A percentile compares a stretch with the other conserved stretches of the same genome.
Evolutionary conservation across 2,888 invertebrate species (phyloP).

Genomic region (Melikaiella ostensackeni): DNA sequence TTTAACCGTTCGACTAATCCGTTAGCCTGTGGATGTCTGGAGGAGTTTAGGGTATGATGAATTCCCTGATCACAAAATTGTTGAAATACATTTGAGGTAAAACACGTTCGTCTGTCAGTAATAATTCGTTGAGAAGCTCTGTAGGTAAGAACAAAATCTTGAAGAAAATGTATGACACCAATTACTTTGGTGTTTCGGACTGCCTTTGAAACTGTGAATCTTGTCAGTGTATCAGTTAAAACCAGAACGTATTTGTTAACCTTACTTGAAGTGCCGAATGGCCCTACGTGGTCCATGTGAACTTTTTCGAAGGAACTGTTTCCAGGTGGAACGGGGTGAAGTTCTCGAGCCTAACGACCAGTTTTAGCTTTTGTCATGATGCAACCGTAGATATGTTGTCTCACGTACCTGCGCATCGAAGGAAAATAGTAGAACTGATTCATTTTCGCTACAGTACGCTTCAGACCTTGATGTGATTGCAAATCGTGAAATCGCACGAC

Average conservation of each 20-base stretch:
- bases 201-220: too few relatives aligned
- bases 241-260: background rate
- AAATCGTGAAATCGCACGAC: conserved; percentile 41
- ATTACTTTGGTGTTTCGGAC: too few relatives aligned
- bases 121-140: background rate
- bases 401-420: conserved; percentile 41
- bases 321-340: background rate
- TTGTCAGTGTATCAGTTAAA: too few relatives aligned
- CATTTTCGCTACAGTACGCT: conserved; percentile 41
- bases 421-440: conserved; percentile 44
- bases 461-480: conserved; percentile 38
- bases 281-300: background rate
- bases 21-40: too few relatives aligned
- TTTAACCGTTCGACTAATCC: too few relatives aligned
- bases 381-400: conserved; percentile 44
- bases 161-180: too few relatives aligned
- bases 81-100: background rate
- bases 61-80: too few relatives aligned
- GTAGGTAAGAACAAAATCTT: too few relatives aligned
- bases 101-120: background rate
- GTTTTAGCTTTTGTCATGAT: conserved; percentile 41
- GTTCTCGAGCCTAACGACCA: conserved; percentile 33
- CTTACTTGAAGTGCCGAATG: background rate
- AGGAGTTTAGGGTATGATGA: too few relatives aligned
- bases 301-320: too few relatives aligned